A percentile compares a stretch with the other conserved stretches of the same genome.
Conservation (phyloP, 35 echinoderm and acorn worm genomes). For the Apostichopus parvimensis region DNA sequence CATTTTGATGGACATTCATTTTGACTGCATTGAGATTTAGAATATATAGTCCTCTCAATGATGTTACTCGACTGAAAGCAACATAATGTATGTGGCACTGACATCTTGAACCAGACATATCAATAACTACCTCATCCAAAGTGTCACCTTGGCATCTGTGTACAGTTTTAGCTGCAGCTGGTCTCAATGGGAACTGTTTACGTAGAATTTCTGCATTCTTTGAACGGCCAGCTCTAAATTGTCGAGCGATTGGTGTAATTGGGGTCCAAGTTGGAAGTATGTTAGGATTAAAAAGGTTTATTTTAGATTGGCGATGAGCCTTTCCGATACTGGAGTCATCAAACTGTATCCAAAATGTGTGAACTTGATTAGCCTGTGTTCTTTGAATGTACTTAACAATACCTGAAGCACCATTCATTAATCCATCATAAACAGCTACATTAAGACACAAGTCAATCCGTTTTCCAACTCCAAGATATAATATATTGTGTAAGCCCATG, state of each 20-base stretch:
- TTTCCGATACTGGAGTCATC: slow-evolving; percentile 40
- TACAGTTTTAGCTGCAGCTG: slow-evolving; percentile 43
- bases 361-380: neutral
- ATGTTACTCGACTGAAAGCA: slow-evolving; percentile 49
- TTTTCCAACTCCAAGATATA: slow-evolving; percentile 47
- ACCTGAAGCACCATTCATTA: slow-evolving; percentile 62
- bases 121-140: slow-evolving; percentile 42
- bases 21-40: slow-evolving; percentile 6
- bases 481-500: neutral
- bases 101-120: slow-evolving; percentile 43
- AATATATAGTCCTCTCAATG: slow-evolving; percentile 35
- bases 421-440: slow-evolving; percentile 56
- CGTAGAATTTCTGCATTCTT: slow-evolving; percentile 43
- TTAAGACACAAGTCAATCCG: slow-evolving; percentile 40
- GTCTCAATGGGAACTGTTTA: slow-evolving; percentile 59
- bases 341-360: slow-evolving; percentile 58
- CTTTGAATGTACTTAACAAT: slow-evolving; percentile 27
- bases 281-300: neutral
- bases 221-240: slow-evolving; percentile 44
- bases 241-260: slow-evolving; percentile 20
- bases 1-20: slow-evolving; percentile 20
- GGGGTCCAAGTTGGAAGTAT: slow-evolving; percentile 7
- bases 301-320: neutral
- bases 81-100: slow-evolving; percentile 43
- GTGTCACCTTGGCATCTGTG: slow-evolving; percentile 66